A percentile compares a stretch with the other conserved stretches of the same genome.
These are phyloP conservation scores for Orthosia cruda DNA, from an alignment of 2,888 invertebrate species.

Conservation along the genomic window DNA sequence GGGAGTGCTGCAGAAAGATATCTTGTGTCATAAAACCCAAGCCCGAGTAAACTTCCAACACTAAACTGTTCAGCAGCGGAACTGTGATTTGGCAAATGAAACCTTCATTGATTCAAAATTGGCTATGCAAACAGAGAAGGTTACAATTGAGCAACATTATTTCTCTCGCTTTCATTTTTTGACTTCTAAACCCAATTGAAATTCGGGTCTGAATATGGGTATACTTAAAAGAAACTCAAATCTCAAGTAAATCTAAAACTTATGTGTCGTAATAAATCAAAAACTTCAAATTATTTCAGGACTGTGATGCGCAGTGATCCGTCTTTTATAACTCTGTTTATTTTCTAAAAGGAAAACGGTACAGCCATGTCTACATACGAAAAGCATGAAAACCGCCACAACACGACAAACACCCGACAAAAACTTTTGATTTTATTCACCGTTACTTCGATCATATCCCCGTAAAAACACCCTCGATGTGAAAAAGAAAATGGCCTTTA, in stretches of 20 bases:
- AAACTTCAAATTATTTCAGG: neutral
- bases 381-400: slow-evolving; percentile 2
- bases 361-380: neutral
- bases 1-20: neutral
- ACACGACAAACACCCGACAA: slow-evolving; percentile 44
- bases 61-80: neutral
- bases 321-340: neutral
- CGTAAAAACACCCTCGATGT: slow-evolving; percentile 75
- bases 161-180: neutral
- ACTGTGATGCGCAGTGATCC: neutral
- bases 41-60: neutral
- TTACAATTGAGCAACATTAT: too few species aligned
- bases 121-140: neutral
- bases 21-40: neutral
- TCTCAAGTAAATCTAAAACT: neutral
- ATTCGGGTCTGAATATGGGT: neutral
- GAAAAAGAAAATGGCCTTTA: slow-evolving; percentile 79
- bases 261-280: neutral
- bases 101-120: neutral
- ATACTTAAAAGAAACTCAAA: neutral
- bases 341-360: neutral
- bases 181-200: neutral
- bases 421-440: slow-evolving; percentile 67
- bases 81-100: neutral
- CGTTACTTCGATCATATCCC: slow-evolving; percentile 64